phyloP scores from a whole-genome alignment of 2,888 invertebrate species.

The Caenorhabditis doughertyi region DNA sequence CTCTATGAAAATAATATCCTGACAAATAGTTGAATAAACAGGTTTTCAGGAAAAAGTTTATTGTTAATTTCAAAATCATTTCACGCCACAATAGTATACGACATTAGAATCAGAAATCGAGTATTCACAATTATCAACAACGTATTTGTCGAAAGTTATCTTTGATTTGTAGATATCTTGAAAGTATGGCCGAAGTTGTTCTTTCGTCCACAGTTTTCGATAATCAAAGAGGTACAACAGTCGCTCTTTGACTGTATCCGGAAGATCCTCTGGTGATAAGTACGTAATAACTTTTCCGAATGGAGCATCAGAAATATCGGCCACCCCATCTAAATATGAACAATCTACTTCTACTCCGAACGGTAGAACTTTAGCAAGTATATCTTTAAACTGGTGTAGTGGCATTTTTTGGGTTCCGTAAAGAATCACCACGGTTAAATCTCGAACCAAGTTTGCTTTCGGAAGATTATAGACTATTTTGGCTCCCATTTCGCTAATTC shows the following conservation, averaged over 20 bases:
- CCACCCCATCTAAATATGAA: slow-evolving; percentile 31
- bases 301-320: slow-evolving; percentile 47
- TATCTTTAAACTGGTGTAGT: slow-evolving; percentile 19
- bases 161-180: slow-evolving; percentile 58
- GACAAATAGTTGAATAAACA: slow-evolving; percentile 51
- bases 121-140: slow-evolving; percentile 63
- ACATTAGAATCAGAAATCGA: slow-evolving; percentile 50
- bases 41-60: slow-evolving; percentile 40
- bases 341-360: slow-evolving; percentile 24
- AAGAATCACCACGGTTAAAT: slow-evolving; percentile 43
- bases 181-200: slow-evolving; percentile 59
- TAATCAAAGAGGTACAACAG: slow-evolving; percentile 50
- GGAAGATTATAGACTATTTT: neutral
- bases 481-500: neutral
- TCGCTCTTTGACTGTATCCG: slow-evolving; percentile 46
- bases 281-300: slow-evolving; percentile 47
- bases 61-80: slow-evolving; percentile 1
- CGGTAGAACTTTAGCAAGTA: slow-evolving; percentile 48
- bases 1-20: slow-evolving; percentile 63
- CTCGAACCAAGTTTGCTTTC: slow-evolving; percentile 28
- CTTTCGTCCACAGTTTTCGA: slow-evolving; percentile 57
- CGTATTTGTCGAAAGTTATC: slow-evolving; percentile 60
- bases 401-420: slow-evolving; percentile 37
- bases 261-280: slow-evolving; percentile 57
- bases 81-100: slow-evolving; percentile 58